phyloP scores from a whole-genome alignment of 1,140 invertebrate genomes.

The Pinna nobilis region DNA sequence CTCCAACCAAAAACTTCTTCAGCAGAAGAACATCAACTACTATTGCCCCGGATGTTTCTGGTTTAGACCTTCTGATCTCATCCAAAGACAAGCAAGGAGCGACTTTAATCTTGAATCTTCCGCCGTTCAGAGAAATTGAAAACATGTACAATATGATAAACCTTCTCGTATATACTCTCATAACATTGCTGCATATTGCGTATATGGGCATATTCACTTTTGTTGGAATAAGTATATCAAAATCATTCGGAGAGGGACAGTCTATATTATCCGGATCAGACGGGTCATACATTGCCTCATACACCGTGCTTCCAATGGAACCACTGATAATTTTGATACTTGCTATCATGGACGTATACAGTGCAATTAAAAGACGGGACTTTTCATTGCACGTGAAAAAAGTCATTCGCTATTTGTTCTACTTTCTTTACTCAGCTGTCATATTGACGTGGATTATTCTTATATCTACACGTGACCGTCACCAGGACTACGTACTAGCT shows the following conservation, averaged over 20 bases:
- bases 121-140: slow-evolving; percentile 58
- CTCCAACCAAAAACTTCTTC: neutral
- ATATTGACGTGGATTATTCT: slow-evolving; percentile 57
- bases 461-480: slow-evolving; percentile 29
- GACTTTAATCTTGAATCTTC: slow-evolving; percentile 54
- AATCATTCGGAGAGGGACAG: slow-evolving; percentile 16
- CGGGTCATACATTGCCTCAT: slow-evolving; percentile 33
- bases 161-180: slow-evolving; percentile 48
- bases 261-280: slow-evolving; percentile 15
- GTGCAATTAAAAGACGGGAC: neutral
- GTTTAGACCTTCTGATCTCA: slow-evolving; percentile 51
- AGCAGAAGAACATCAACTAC: neutral
- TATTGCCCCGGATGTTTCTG: slow-evolving; percentile 25
- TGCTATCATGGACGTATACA: neutral
- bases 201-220: slow-evolving; percentile 63
- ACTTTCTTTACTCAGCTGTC: slow-evolving; percentile 45
- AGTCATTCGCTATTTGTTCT: neutral
- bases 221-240: slow-evolving; percentile 41
- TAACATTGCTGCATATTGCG: slow-evolving; percentile 58
- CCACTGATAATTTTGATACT: slow-evolving; percentile 49
- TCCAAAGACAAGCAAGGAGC: slow-evolving; percentile 41
- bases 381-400: neutral
- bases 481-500: slow-evolving; percentile 61
- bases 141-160: slow-evolving; percentile 54
- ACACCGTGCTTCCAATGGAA: slow-evolving; percentile 52